Base-by-base conservation (phyloP, 2,113 vertebrate species). In the Sprattus sprattus region DNA sequence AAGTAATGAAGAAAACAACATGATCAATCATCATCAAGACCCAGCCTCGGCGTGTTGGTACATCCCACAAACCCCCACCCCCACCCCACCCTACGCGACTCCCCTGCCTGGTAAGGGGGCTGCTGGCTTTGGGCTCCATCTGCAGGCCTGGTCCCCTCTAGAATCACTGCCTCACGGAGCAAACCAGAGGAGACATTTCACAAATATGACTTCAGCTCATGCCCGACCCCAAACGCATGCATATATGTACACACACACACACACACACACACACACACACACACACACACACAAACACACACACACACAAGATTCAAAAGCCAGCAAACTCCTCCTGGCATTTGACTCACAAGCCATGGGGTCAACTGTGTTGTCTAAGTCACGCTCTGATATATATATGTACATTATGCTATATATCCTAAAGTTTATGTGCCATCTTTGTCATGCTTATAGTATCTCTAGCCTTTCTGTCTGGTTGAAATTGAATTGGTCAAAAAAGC, bases 1-100 rank as follows among this genome's bases (percentile, higher is more conserved):
- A 96, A 96, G 95, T 97, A 98, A 98, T 99, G 97, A 98, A 97
- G 97, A 97, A 98, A 97, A 97, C 96, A 98, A 97, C 96, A 97
- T 92, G 93, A 99, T 99, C 97, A 97, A 99, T 99, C 98, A 97
- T 97, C 96, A 98, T 99, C 97, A 97, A 96, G 91, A 93, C 93
- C 92, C 91, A 92, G 95, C 95, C 95, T 96, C 95, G 92, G 96
- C 95, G 95, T 92, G 95, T 97, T 95, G 93, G 91, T 90, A 92
- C 88, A 91, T 82, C 85, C 92, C 93, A 91, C 64, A 25, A 9
- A 2, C 64, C 8, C 64, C 8, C 9, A 71, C 8, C 9, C 71
- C 25, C 71, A 39, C 71, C 25, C 71, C 28, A 78, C 11, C 10
- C 28, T 2, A 67, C n/a, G 64, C 64, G 11, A 78, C 11, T 78